Evolutionary conservation across 2,888 invertebrate genomes (phyloP), one percentile per base, ranked within the genome.

Genomic region (Tuberolachnus salignus): DNA sequence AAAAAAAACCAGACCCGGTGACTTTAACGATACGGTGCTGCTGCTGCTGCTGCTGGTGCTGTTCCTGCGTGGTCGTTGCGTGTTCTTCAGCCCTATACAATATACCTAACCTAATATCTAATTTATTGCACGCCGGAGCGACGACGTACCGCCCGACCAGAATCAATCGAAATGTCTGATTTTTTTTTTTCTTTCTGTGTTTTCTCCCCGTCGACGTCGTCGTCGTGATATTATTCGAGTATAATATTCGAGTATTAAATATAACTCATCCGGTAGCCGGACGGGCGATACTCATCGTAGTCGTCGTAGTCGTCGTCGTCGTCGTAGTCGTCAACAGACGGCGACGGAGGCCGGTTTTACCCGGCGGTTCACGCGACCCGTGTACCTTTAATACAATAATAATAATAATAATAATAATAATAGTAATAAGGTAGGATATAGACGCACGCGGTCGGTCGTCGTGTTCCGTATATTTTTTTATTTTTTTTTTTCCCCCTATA

Each of bases 1-100:
- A 63, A 14, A 11, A 53, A 74, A 23, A 53, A 44, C 53, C 53
- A 74, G 21, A 74, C 44, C 1, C 11, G 51, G 63, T 63, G 63
- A 73, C 73, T 73, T 73, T 63, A 73, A 73, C 63, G 73, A 73
- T 23, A 8, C n/a, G 73, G 1, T 53, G 11, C 10, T 21, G 14
- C 19, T 19, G 34, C 10, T 55, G 21, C 16, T 59, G 2, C 42
- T 16, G 14, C 21, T 53, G 11, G 3, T 21, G 14, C 19, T 19
- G 34, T 3, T 55, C 14, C 16, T 59, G 2, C 42, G 8, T 8
- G 19, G 42, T 44, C 44, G 55, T 70, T 3, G 21, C 42, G 16
- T 44, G 16, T 19, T 13, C 21, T 55, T 1, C 11, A 4, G 19
- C 55, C 11, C 21, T 21, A 0, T 55, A n/a, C n/a, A n/a, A n/a